Evolutionary conservation across 2,797 vertebrate species (phyloP).

Genomic region (Darevskia mixta): DNA sequence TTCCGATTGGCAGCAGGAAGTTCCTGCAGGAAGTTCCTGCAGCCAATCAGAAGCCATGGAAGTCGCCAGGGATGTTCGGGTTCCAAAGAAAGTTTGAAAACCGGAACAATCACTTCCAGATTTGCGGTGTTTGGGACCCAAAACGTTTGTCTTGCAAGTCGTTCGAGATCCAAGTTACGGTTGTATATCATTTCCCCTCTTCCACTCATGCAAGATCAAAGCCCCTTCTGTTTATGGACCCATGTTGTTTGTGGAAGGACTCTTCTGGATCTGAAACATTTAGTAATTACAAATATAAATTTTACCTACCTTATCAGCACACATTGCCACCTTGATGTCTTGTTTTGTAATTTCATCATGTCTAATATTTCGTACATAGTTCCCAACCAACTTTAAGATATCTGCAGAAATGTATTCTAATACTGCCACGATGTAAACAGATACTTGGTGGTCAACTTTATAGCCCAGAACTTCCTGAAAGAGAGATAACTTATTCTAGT

Average conservation of each 20-base stretch:
- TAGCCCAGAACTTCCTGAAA: slow-evolving; percentile 95
- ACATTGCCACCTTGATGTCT: slow-evolving; percentile 98
- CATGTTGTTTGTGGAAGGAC: not conserved
- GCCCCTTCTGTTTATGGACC: not conserved
- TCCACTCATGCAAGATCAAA: not conserved
- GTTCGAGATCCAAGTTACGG: too few relatives aligned
- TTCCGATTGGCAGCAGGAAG: too few relatives aligned
- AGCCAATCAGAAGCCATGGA: too few relatives aligned
- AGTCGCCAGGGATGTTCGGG: too few relatives aligned
- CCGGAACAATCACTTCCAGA: too few relatives aligned
- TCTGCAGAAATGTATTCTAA: slow-evolving; percentile 98
- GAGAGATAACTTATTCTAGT: slow-evolving; percentile 35
- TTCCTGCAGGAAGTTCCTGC: too few relatives aligned
- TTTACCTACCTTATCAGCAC: slow-evolving; percentile 92
- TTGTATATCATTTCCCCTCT: not conserved
- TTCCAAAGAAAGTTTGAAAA: too few relatives aligned
- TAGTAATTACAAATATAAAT: slow-evolving; percentile 36
- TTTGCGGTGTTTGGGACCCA: too few relatives aligned
- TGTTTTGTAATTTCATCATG: slow-evolving; percentile 97
- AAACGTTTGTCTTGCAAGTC: too few relatives aligned
- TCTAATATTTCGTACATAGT: slow-evolving; percentile 96
- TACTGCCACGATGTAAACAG: slow-evolving; percentile 97
- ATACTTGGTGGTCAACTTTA: slow-evolving; percentile 97
- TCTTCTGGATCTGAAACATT: not conserved
- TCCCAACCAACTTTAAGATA: slow-evolving; percentile 95